Evolutionary conservation across 2,888 invertebrate genomes (phyloP), one percentile per base, ranked within the genome.

Genomic region (Pristionchus entomophagus): DNA sequence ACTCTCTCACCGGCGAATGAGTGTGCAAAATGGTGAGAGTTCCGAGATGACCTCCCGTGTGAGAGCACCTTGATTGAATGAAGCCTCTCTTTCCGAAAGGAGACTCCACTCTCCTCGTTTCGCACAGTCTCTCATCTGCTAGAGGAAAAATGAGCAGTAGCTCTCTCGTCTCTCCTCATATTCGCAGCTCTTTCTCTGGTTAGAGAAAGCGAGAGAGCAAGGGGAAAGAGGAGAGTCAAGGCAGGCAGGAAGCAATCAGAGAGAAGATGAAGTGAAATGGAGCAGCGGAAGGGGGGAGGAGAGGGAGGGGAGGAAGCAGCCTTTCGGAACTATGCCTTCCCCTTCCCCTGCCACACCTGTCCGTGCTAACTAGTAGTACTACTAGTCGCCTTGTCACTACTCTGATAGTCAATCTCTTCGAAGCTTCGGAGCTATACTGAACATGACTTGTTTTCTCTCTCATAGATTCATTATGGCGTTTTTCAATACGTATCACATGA

Each of bases 241-340:
- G 5, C 1, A 22, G 59, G 32, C 3, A 35, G 62, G 62, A 65
- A 65, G 62, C 62, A 65, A 65, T 65, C 62, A 65, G 62, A 5
- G 62, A 35, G 62, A 35, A 29, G 62, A 65, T 65, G 62, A 65
- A 65, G 62, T 65, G 62, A 65, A 65, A 65, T 65, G 62, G 62
- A 65, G 62, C 62, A 17, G 62, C 12, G 32, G 62, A 29, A 29
- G 29, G n/a, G 59, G 35, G 35, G 45, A 45, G 45, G 45, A 45
- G 45, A 45, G 45, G 45, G 45, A 45, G 45, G 45, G 6, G 45
- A 14, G 45, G 45, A 56, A 56, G 17, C 56, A 17, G 10, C 62
- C 73, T 45, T 45, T 73, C 45, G 45, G 41, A 45, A 45, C 73
- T n/a, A 41, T 32, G 10, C 32, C 32, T n/a, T 32, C 65, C 35